phyloP scores from a whole-genome alignment of 1,140 invertebrate genomes.

The Drosophila nannoptera region DNA sequence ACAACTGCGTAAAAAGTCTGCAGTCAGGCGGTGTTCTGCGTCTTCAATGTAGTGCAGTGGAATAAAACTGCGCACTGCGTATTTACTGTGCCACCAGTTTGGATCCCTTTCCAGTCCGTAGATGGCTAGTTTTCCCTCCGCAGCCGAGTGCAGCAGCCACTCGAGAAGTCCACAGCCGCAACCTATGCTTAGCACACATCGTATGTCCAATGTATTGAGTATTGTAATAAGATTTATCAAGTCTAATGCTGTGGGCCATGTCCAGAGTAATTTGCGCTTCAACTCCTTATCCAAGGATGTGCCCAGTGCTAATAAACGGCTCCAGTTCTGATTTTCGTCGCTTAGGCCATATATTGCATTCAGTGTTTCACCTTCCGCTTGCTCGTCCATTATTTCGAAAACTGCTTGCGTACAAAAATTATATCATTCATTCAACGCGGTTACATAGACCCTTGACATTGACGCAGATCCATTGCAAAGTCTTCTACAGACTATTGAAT shows the following conservation, averaged over 20 bases:
- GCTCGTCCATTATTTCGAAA: conserved; percentile 56
- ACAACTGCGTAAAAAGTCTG: conserved; percentile 64
- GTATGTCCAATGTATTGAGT: conserved; percentile 34
- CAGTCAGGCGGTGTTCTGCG: conserved; percentile 42
- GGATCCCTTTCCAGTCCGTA: conserved; percentile 82
- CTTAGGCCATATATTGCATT: conserved; percentile 60
- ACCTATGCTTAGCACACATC: conserved; percentile 59
- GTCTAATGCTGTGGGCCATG: conserved; percentile 81
- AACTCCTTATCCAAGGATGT: conserved; percentile 45
- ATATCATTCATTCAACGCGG: conserved; percentile 19
- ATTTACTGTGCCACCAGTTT: conserved; percentile 83
- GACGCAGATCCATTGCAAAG: conserved; percentile 17
- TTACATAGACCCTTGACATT: conserved; percentile 37
- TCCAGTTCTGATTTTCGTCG: conserved; percentile 42
- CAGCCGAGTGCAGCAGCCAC: conserved; percentile 58
- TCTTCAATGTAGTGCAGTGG: conserved; percentile 78
- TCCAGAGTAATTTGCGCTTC: conserved; percentile 81
- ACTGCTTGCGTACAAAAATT: conserved; percentile 38
- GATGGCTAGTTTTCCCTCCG: conserved; percentile 69
- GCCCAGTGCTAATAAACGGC: conserved; percentile 54
- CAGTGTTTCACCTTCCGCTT: conserved; percentile 46
- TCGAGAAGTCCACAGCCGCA: conserved; percentile 73
- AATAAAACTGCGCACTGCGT: conserved; percentile 81
- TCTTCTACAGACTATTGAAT: background rate
- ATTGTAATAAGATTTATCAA: conserved; percentile 68